These are phyloP conservation scores for Montipora capricornis DNA, from an alignment of 64 coral and sea anemone genomes.

Conservation along the genomic window DNA sequence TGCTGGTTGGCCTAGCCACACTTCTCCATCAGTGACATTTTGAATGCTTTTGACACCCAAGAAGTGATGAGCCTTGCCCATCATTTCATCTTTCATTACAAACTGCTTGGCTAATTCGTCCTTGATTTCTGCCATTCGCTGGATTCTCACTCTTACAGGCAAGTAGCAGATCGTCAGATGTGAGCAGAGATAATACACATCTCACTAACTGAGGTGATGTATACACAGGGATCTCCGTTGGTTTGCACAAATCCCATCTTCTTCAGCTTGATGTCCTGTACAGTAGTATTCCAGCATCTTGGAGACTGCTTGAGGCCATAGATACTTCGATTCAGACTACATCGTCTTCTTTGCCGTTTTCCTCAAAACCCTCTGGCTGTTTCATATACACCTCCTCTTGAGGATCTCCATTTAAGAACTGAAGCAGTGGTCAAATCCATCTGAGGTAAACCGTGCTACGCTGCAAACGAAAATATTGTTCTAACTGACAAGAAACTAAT, in stretches of 20 bases:
- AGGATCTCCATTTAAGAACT: constrained; percentile 71
- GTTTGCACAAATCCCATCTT: constrained; percentile 46
- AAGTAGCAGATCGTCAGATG: too few species aligned
- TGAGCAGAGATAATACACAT: too few species aligned
- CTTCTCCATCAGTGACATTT: too few species aligned
- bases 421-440: constrained; percentile 62
- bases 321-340: constrained; percentile 33
- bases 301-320: constrained; percentile 51
- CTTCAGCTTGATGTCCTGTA: constrained; percentile 45
- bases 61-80: too few species aligned
- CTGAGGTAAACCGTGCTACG: constrained; percentile 52
- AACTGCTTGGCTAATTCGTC: too few species aligned
- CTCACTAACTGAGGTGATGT: background rate
- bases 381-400: background rate
- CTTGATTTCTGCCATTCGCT: too few species aligned
- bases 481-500: too few species aligned
- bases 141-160: too few species aligned
- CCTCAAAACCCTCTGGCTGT: constrained; percentile 30
- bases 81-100: too few species aligned
- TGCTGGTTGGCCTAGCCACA: too few species aligned
- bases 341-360: constrained; percentile 13
- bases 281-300: constrained; percentile 59
- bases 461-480: background rate
- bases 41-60: too few species aligned
- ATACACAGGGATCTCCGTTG: constrained; percentile 56